Evolutionary conservation across 2,113 vertebrate genomes (phyloP).

Genomic region (Tapirus terrestris): DNA sequence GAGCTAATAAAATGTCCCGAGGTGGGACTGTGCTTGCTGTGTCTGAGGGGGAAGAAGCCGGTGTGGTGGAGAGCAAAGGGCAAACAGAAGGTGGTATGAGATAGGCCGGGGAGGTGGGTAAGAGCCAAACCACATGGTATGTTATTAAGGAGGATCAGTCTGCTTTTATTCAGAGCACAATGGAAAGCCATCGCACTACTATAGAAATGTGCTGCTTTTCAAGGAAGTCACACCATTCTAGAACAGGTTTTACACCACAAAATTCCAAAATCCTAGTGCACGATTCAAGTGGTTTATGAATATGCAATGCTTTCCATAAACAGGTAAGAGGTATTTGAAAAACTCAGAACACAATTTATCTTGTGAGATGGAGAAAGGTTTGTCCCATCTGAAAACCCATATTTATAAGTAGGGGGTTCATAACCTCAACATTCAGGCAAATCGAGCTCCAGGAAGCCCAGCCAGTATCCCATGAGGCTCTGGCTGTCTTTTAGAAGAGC

Average conservation of each 20-base stretch:
- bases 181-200: not conserved
- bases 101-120: fast-evolving
- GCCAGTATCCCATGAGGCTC: not conserved
- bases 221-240: not conserved
- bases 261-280: not conserved
- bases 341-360: not conserved
- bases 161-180: not conserved
- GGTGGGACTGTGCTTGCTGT: fast-evolving
- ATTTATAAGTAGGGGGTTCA: not conserved
- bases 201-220: not conserved
- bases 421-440: not conserved
- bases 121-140: not conserved
- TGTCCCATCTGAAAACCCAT: not conserved
- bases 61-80: not conserved
- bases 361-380: not conserved
- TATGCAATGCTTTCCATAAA: not conserved
- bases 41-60: not conserved
- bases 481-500: not conserved
- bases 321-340: not conserved
- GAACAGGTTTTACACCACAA: not conserved
- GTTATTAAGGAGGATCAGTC: not conserved
- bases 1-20: fast-evolving
- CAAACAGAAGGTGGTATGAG: not conserved
- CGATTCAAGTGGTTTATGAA: not conserved
- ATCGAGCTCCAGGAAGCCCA: not conserved